phyloP scores from a whole-genome alignment of 2,113 vertebrate genomes.

The Hippolais icterina region DNA sequence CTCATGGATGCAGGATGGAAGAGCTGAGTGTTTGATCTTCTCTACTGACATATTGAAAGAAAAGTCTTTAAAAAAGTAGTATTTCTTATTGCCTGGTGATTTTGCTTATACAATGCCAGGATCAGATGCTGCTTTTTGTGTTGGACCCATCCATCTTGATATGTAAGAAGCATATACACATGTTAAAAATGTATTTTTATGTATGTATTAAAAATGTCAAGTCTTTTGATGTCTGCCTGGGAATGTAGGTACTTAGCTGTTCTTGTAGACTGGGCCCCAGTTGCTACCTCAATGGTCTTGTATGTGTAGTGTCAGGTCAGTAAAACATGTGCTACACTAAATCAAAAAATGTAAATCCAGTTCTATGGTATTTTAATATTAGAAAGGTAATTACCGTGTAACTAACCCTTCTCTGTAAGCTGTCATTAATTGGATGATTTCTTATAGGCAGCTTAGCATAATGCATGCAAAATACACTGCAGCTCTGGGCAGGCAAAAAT shows the following conservation, averaged over 20 bases:
- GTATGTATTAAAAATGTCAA: too few species aligned
- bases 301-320: neutral
- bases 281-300: neutral
- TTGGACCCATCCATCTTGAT: neutral
- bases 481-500: neutral
- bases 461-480: conserved; percentile 27
- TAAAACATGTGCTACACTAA: neutral
- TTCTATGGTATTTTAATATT: conserved; percentile 34
- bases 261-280: neutral
- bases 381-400: neutral
- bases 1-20: neutral
- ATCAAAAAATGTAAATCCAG: conserved; percentile 23
- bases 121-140: neutral
- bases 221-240: neutral
- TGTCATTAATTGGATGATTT: conserved; percentile 57
- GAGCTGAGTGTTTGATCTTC: neutral
- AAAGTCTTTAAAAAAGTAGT: neutral
- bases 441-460: conserved; percentile 41
- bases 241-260: neutral
- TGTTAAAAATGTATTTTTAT: neutral
- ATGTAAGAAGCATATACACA: neutral
- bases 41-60: neutral
- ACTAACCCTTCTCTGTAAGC: conserved; percentile 17
- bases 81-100: neutral
- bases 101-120: neutral